phyloP scores from a whole-genome alignment of 2,113 vertebrate genomes.

The Tinamus guttatus region DNA sequence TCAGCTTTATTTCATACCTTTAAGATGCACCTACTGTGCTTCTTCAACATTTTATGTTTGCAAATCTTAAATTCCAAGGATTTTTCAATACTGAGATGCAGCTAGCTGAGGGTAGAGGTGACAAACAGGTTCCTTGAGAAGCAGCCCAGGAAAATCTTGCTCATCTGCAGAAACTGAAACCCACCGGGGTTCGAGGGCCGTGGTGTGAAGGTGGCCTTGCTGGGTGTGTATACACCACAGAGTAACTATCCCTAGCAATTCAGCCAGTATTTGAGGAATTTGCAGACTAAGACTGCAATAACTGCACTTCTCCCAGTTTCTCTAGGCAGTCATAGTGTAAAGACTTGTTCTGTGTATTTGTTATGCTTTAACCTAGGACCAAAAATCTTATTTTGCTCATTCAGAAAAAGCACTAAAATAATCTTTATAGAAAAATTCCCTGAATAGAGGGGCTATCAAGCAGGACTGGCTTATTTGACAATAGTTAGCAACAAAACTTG shows the following conservation, averaged over 20 bases:
- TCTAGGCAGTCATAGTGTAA: background rate
- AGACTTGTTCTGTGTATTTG: background rate
- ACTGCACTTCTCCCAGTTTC: background rate
- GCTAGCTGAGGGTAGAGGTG: background rate
- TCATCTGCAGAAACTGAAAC: background rate
- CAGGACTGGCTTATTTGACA: background rate
- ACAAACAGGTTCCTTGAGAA: background rate
- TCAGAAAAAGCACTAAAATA: background rate
- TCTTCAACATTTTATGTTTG: no score
- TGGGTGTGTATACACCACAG: fast-evolving
- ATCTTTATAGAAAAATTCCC: background rate
- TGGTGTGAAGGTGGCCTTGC: background rate
- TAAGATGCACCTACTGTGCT: no score
- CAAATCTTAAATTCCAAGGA: no score
- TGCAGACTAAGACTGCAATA: background rate
- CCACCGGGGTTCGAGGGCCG: background rate
- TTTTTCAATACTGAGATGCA: no score
- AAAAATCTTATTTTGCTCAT: background rate
- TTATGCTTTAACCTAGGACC: background rate
- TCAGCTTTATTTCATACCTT: background rate
- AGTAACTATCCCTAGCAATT: background rate
- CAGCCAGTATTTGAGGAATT: background rate
- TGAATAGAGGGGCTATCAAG: background rate
- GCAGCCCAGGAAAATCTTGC: background rate
- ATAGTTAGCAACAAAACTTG: background rate